These are phyloP conservation scores for Montifringilla adamsi DNA, from an alignment of 2,113 vertebrate species.

Conservation along the genomic window DNA sequence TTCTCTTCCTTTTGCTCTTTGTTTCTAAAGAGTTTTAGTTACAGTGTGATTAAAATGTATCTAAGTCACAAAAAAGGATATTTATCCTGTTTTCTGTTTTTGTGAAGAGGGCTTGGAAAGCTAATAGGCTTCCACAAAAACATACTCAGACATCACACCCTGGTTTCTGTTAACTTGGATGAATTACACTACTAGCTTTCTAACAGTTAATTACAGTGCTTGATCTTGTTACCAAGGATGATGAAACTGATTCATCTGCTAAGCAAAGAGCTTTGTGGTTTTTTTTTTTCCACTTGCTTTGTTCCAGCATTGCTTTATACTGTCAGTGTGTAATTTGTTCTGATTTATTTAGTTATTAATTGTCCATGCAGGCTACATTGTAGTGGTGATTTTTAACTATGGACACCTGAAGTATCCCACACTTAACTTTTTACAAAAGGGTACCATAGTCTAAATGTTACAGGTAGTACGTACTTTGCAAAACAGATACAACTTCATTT, in stretches of 20 bases:
- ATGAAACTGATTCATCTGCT: slow-evolving; percentile 29
- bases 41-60: not conserved
- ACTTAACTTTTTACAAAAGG: not conserved
- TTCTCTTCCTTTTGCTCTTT: not conserved
- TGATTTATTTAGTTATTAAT: not conserved
- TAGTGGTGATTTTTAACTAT: not conserved
- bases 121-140: not conserved
- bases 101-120: not conserved
- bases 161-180: slow-evolving; percentile 40
- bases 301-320: not conserved
- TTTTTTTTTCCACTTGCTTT: not conserved
- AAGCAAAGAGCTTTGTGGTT: not conserved
- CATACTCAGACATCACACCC: not conserved
- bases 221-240: slow-evolving; percentile 23
- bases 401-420: not conserved
- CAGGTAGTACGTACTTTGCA: not conserved
- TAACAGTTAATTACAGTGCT: slow-evolving; percentile 25
- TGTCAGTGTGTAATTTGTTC: not conserved
- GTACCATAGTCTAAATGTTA: not conserved
- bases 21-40: not conserved
- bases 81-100: not conserved
- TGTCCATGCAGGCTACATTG: not conserved
- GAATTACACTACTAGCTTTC: slow-evolving; percentile 3
- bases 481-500: slow-evolving; percentile 11
- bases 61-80: not conserved